Base-by-base conservation (phyloP, 2,797 vertebrate genomes). In the Arrhamphus sclerolepis region DNA sequence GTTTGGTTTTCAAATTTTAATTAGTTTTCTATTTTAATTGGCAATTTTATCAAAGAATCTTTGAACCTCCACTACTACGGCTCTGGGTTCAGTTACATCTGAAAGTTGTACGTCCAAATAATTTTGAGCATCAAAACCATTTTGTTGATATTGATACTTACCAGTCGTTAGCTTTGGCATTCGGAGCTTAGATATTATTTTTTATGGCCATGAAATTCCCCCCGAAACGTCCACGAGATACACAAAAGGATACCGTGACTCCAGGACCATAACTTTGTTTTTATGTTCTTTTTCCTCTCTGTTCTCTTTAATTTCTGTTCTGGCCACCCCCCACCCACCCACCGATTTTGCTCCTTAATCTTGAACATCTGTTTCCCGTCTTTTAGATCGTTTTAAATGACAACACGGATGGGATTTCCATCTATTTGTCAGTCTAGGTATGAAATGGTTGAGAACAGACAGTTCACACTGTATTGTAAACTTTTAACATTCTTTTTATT, bases 401-500 rank as follows among this genome's bases (percentile, higher is more conserved):
- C 77, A 76, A 60, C 74, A 81, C 69, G 75, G 66, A 63, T 56
- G 68, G 46, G 63, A 66, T 70, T 20, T 64, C 69, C 60, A 31
- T 80, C 80, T 78, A 60, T 61, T 62, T 81, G 82, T 80, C 73
- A 56, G 75, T 87, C 75, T 87, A 62, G 28, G 57, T 78, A 84
- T 83, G 70, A 89, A 87, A 89, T 91, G 85, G 89, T 87, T 79
- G 80, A 66, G 38, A 77, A 76, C 67, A 81, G 84, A 74, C 85
- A 81, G 79, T 80, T 89, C 87, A 89, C 80, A 66, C 85, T 91
- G 88, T 92, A 89, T 89, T 88, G 89, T 92, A 86, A 89, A 90
- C 89, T 93, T 94, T 93, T 94, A 93, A 91, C 88, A 85, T 91
- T 91, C 84, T 89, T 91, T 90, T 94, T 89, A 91, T 93, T 94